Conservation (phyloP, 1,140 invertebrate genomes). For the Aphelinus certus region DNA sequence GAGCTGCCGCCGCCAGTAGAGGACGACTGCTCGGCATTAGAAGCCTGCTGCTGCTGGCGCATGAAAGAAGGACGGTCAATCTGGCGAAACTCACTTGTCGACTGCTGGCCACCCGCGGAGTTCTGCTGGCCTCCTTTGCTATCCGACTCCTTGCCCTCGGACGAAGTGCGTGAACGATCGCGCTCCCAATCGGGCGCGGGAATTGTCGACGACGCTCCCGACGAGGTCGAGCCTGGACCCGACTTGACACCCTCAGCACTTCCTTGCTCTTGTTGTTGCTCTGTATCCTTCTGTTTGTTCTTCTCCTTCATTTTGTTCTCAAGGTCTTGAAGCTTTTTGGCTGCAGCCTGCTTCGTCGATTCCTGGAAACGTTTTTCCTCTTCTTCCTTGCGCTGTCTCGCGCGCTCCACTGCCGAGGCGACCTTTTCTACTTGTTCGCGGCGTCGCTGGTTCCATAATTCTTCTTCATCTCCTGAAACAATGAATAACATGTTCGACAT, state of each 20-base stretch:
- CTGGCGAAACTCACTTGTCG: slow-evolving; percentile 48
- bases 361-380: slow-evolving; percentile 81
- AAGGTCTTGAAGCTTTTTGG: slow-evolving; percentile 72
- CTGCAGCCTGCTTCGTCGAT: slow-evolving; percentile 68
- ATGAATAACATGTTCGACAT: too few relatives aligned
- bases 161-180: slow-evolving; percentile 63
- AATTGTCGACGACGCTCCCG: slow-evolving; percentile 62
- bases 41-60: slow-evolving; percentile 39
- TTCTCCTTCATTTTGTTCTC: slow-evolving; percentile 71
- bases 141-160: slow-evolving; percentile 65
- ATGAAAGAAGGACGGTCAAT: slow-evolving; percentile 46
- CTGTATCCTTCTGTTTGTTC: slow-evolving; percentile 62
- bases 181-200: slow-evolving; percentile 69
- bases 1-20: slow-evolving; percentile 4
- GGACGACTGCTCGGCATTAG: slow-evolving; percentile 29
- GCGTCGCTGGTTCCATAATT: slow-evolving; percentile 77
- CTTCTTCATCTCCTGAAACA: slow-evolving; percentile 72
- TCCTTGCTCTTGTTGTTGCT: slow-evolving; percentile 42
- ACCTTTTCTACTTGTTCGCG: slow-evolving; percentile 74
- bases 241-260: background rate
- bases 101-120: slow-evolving; percentile 36
- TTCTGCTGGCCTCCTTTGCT: slow-evolving; percentile 57
- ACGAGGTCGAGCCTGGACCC: slow-evolving; percentile 7
- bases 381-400: slow-evolving; percentile 81
- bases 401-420: slow-evolving; percentile 76